Evolutionary conservation across 1,140 invertebrate genomes (phyloP).

Genomic region (Sarcophaga peregrina): DNA sequence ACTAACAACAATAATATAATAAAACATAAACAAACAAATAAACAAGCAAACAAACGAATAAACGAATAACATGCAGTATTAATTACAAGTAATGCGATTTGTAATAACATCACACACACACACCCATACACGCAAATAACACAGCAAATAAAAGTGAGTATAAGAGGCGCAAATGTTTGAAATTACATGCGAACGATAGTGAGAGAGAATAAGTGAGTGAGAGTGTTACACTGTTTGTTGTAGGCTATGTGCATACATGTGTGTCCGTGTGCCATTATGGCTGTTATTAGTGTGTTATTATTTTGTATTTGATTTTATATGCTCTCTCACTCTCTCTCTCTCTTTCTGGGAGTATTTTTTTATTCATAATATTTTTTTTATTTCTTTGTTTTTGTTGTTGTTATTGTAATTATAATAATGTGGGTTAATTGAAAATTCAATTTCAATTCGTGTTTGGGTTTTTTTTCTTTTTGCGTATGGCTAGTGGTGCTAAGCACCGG

Average conservation of each 20-base stretch:
- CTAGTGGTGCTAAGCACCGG: background rate
- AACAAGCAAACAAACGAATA: background rate
- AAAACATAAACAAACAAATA: background rate
- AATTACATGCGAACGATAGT: too few relatives aligned
- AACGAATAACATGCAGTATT: constrained; percentile 26
- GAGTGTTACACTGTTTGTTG: too few relatives aligned
- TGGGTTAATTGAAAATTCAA: constrained; percentile 9
- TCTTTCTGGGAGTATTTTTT: background rate
- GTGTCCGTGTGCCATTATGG: background rate
- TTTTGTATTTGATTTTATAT: background rate
- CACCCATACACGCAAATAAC: background rate
- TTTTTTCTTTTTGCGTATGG: too few relatives aligned
- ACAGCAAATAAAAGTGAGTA: background rate
- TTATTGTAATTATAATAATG: background rate
- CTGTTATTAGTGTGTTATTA: background rate
- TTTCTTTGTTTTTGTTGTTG: background rate
- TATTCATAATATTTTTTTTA: too few relatives aligned
- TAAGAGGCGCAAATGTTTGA: background rate
- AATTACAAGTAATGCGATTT: constrained; percentile 41
- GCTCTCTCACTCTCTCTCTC: background rate
- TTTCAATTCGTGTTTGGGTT: too few relatives aligned
- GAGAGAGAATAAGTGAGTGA: background rate
- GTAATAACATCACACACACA: constrained; percentile 20
- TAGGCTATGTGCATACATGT: background rate
- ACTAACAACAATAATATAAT: background rate